Evolutionary conservation across 35 echinoderm and acorn worm genomes (phyloP).

Genomic region (Ophioderma brevispina): DNA sequence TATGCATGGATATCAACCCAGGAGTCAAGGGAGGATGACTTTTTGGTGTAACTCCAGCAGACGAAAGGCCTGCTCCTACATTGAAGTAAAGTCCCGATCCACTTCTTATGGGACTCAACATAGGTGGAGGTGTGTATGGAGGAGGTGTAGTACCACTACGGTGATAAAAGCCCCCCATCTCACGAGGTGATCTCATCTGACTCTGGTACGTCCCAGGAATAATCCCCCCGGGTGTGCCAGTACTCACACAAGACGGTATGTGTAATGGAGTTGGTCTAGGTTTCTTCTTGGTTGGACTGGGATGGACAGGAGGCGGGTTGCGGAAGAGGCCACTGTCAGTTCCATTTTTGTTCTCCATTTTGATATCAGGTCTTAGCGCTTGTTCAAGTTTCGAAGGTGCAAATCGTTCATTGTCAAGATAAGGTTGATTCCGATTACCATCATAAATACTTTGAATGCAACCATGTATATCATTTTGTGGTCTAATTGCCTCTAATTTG

Average conservation of each 20-base stretch:
- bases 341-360: not conserved
- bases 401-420: not conserved
- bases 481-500: conserved; percentile 59
- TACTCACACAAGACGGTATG: conserved; percentile 91
- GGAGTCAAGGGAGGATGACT: conserved; percentile 68
- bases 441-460: not conserved
- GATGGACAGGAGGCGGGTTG: conserved; percentile 68
- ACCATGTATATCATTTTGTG: not conserved
- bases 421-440: not conserved
- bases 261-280: conserved; percentile 72
- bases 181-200: conserved; percentile 96
- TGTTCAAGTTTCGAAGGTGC: not conserved
- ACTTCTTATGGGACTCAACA: conserved; percentile 96
- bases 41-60: conserved; percentile 48
- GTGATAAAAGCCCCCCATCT: conserved; percentile 62
- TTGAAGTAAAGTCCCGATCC: conserved; percentile 97
- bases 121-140: conserved; percentile 96
- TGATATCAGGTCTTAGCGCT: not conserved
- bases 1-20: conserved; percentile 93
- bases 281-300: conserved; percentile 75
- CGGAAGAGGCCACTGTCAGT: conserved; percentile 56
- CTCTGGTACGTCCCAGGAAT: conserved; percentile 81
- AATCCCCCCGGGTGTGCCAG: conserved; percentile 73
- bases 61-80: conserved; percentile 38
- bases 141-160: conserved; percentile 80